phyloP scores from a whole-genome alignment of 2,888 invertebrate genomes.

The Hyposoter dolosus region DNA sequence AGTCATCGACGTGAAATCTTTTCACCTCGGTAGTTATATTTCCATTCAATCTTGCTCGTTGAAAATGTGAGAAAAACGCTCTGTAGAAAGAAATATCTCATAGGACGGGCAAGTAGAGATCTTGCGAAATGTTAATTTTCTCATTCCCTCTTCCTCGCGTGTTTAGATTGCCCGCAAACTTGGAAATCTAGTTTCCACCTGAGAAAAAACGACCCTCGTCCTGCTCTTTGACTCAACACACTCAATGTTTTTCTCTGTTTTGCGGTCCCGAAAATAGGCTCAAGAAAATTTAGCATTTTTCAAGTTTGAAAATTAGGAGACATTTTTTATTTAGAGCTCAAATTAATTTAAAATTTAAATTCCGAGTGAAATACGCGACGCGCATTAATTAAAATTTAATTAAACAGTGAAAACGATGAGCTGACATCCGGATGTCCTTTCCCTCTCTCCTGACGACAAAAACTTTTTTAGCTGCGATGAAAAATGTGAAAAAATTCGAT shows the following conservation, averaged over 20 bases:
- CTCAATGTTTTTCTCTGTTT: conserved; percentile 1
- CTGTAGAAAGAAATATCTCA: conserved; percentile 36
- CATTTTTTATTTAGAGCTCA: not conserved
- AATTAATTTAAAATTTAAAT: not conserved
- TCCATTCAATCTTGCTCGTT: conserved; percentile 18
- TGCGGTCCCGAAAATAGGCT: not conserved
- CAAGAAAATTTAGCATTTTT: not conserved
- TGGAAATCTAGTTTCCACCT: conserved; percentile 52
- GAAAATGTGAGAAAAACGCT: conserved; percentile 32
- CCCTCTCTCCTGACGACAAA: not conserved
- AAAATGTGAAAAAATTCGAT: not conserved
- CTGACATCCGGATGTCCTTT: not conserved
- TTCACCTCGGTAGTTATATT: conserved; percentile 3
- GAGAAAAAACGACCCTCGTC: conserved; percentile 35
- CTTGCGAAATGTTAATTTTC: not conserved
- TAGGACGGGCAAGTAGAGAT: conserved; percentile 24
- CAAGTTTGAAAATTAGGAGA: not conserved
- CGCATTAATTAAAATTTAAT: not conserved
- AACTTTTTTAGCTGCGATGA: conserved; percentile 50
- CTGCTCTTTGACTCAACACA: conserved; percentile 17
- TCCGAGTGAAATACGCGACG: not conserved
- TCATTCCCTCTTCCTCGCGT: not conserved
- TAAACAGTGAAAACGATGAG: not conserved
- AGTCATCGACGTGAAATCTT: conserved; percentile 20
- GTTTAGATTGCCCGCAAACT: conserved; percentile 1